phyloP scores from a whole-genome alignment of 2,113 vertebrate species.

The Neotoma lepida region DNA sequence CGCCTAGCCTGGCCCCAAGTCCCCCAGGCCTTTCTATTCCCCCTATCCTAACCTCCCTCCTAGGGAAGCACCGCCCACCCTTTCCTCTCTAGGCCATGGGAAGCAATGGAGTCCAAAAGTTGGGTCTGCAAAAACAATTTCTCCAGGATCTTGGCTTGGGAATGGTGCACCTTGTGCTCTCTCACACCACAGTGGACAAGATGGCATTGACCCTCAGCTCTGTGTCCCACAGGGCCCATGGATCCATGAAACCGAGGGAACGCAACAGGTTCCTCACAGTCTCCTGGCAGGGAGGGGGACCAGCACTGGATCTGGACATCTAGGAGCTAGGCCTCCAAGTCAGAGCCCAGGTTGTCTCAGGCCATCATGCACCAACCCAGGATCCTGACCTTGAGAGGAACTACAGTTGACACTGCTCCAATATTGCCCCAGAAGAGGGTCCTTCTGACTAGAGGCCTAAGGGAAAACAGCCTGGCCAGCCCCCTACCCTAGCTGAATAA shows the following conservation, averaged over 20 bases:
- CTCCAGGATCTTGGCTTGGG: constrained; percentile 42
- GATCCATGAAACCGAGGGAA: neutral
- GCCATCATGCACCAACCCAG: too few species aligned
- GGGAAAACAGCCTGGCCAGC: neutral
- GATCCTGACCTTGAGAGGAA: neutral
- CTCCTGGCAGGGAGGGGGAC: neutral
- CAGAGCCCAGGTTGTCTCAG: neutral
- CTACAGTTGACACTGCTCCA: neutral
- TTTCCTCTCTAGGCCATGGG: constrained; percentile 45
- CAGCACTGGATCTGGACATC: too few species aligned
- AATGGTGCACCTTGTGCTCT: constrained; percentile 44
- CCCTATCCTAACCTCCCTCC: neutral
- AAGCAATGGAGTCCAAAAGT: constrained; percentile 10
- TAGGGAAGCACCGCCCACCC: constrained; percentile 57
- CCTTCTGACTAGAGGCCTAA: too few species aligned
- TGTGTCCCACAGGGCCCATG: neutral
- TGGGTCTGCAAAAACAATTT: constrained; percentile 54
- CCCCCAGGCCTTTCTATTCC: constrained; percentile 61
- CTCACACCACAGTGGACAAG: neutral
- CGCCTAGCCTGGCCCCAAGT: neutral
- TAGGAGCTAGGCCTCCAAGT: neutral
- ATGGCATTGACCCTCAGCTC: neutral
- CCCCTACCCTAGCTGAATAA: accelerated
- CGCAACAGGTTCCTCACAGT: too few species aligned
- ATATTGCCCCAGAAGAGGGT: neutral